Conservation (phyloP, 2,888 invertebrate species). For the Aquatica leii region DNA sequence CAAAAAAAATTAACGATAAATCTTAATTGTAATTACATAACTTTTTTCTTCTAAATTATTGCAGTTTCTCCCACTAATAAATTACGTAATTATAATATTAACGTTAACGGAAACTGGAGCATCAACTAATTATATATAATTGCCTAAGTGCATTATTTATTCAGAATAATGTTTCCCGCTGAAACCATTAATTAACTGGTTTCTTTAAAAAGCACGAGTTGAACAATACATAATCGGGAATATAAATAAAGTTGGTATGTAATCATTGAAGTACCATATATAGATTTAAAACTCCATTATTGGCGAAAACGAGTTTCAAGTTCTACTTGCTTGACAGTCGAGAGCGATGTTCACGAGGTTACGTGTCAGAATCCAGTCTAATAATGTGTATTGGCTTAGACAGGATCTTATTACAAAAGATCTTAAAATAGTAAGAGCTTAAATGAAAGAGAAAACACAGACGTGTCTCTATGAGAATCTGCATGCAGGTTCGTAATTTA, state of each 20-base stretch:
- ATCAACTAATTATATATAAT: slow-evolving; percentile 1
- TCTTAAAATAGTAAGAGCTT: slow-evolving; percentile 24
- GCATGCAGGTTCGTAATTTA: background rate
- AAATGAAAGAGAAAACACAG: slow-evolving; percentile 26
- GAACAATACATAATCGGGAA: slow-evolving; percentile 10
- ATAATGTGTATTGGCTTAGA: slow-evolving; percentile 34
- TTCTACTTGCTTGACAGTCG: slow-evolving; percentile 34
- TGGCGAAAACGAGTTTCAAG: slow-evolving; percentile 34
- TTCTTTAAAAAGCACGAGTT: slow-evolving; percentile 3
- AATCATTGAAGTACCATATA: slow-evolving; percentile 47
- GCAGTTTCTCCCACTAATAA: too few relatives aligned
- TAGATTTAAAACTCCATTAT: slow-evolving; percentile 47
- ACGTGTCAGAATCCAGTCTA: slow-evolving; percentile 41
- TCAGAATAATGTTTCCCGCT: slow-evolving; percentile 1
- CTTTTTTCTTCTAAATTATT: background rate
- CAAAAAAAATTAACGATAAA: slow-evolving; percentile 10
- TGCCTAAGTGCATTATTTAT: background rate
- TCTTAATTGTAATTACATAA: background rate
- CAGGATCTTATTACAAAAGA: slow-evolving; percentile 37
- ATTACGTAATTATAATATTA: too few relatives aligned
- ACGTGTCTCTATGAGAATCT: slow-evolving; percentile 15
- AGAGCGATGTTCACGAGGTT: slow-evolving; percentile 35
- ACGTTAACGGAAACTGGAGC: slow-evolving; percentile 4
- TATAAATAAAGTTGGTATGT: slow-evolving; percentile 23
- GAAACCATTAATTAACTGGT: slow-evolving; percentile 3